phyloP scores from a whole-genome alignment of 2,888 invertebrate species.

The Chrysotoxum bicinctum region DNA sequence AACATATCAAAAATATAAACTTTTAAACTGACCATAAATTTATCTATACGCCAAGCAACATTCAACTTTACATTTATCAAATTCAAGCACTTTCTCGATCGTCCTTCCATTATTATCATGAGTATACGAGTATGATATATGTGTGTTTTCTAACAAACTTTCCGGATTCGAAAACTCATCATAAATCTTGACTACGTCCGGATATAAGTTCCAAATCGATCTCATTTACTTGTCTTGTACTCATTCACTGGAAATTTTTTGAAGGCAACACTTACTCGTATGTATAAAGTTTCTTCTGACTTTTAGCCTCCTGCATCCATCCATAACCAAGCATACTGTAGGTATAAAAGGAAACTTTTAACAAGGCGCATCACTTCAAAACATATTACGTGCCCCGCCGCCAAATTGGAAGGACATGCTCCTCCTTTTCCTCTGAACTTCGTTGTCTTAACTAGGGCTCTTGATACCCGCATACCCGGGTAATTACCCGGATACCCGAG shows the following conservation, averaged over 20 bases:
- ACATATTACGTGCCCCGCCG: slow-evolving; percentile 39
- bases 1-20: background rate
- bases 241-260: slow-evolving; percentile 33
- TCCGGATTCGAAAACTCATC: background rate
- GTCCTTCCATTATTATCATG: slow-evolving; percentile 73
- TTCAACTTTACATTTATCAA: background rate
- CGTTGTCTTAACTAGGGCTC: slow-evolving; percentile 5
- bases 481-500: too few species aligned
- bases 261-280: slow-evolving; percentile 55
- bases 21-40: background rate
- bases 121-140: background rate
- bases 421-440: background rate
- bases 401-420: slow-evolving; percentile 53
- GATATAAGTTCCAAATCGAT: slow-evolving; percentile 65
- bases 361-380: slow-evolving; percentile 56
- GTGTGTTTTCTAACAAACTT: slow-evolving; percentile 8
- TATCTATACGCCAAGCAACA: background rate
- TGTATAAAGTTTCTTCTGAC: slow-evolving; percentile 52
- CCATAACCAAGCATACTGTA: background rate
- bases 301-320: slow-evolving; percentile 11
- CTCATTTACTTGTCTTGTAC: slow-evolving; percentile 49
- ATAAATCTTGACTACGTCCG: slow-evolving; percentile 46
- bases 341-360: slow-evolving; percentile 50
- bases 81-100: background rate
- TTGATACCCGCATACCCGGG: too few species aligned